These are phyloP conservation scores for Drosophila differens DNA, from an alignment of 2,888 invertebrate species.

Conservation along the genomic window DNA sequence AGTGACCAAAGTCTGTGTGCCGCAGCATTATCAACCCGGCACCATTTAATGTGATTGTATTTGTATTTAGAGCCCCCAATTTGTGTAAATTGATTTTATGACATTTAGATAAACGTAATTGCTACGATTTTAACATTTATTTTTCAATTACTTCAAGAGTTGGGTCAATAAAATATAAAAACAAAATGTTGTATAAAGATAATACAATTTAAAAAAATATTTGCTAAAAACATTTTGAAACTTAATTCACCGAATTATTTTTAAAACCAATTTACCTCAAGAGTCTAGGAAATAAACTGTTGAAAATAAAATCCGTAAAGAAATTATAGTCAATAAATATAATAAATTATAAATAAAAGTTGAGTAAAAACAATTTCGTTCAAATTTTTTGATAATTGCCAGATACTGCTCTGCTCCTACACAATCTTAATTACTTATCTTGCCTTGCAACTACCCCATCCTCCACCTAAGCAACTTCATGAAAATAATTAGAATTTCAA, in stretches of 20 bases:
- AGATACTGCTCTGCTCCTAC: not conserved
- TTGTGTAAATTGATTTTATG: constrained; percentile 30
- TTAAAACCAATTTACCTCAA: not conserved
- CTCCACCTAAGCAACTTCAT: not conserved
- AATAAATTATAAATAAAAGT: not conserved
- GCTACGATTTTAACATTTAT: constrained; percentile 20
- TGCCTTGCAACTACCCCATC: constrained; percentile 6
- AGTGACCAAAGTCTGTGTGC: constrained; percentile 60
- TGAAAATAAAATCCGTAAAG: not conserved
- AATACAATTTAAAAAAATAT: not conserved
- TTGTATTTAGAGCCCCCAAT: constrained; percentile 3
- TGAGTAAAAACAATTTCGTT: constrained; percentile 4
- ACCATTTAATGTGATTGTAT: constrained; percentile 45
- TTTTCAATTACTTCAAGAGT: constrained; percentile 13
- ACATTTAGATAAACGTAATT: constrained; percentile 35
- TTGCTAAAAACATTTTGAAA: not conserved
- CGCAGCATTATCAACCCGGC: constrained; percentile 26
- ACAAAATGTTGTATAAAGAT: not conserved
- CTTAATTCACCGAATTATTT: not conserved
- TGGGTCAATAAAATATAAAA: not conserved
- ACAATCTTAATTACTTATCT: constrained; percentile 36
- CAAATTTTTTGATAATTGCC: constrained; percentile 31
- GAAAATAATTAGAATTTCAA: constrained; percentile 62
- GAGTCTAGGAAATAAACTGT: not conserved
- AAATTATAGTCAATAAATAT: constrained; percentile 16